These are phyloP conservation scores for Gymnocypris eckloni DNA, from an alignment of 2,797 vertebrate genomes.

Conservation along the genomic window DNA sequence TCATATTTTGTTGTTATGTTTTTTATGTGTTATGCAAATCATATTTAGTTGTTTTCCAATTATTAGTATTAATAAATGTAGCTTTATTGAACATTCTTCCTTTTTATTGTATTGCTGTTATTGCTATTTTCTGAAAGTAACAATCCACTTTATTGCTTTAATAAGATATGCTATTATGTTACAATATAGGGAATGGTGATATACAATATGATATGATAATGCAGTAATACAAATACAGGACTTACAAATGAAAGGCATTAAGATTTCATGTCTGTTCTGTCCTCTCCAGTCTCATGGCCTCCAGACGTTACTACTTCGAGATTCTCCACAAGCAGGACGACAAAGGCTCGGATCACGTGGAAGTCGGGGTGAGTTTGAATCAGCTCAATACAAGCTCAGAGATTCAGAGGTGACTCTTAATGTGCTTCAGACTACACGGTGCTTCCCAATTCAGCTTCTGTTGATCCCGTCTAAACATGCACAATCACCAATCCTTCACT, in stretches of 20 bases:
- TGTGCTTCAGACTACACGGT: not conserved
- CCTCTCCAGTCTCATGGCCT: constrained; percentile 84
- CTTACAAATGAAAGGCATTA: constrained; percentile 5
- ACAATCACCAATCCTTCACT: not conserved
- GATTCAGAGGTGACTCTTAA: not conserved
- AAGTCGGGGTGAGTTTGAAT: constrained; percentile 90
- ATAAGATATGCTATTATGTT: not conserved
- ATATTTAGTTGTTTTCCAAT: not conserved
- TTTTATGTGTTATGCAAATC: no score
- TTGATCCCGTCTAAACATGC: not conserved
- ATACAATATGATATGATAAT: not conserved
- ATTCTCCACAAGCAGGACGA: constrained; percentile 98
- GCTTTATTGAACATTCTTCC: not conserved
- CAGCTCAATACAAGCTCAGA: not conserved
- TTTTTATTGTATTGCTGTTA: not conserved
- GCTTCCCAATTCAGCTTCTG: not conserved
- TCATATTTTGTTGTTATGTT: no score
- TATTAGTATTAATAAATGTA: not conserved
- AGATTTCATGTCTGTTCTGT: constrained; percentile 26
- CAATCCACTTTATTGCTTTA: not conserved
- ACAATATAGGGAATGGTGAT: not conserved
- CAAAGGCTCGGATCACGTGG: constrained; percentile 95
- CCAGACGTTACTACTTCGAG: constrained; percentile 96
- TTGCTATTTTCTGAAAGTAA: not conserved
- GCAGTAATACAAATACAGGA: not conserved